Percentiles rank a stretch among this genome's conserved stretches.
These are phyloP conservation scores for Anguilla megastoma DNA, from an alignment of 2,797 vertebrate species.

Conservation along the genomic window DNA sequence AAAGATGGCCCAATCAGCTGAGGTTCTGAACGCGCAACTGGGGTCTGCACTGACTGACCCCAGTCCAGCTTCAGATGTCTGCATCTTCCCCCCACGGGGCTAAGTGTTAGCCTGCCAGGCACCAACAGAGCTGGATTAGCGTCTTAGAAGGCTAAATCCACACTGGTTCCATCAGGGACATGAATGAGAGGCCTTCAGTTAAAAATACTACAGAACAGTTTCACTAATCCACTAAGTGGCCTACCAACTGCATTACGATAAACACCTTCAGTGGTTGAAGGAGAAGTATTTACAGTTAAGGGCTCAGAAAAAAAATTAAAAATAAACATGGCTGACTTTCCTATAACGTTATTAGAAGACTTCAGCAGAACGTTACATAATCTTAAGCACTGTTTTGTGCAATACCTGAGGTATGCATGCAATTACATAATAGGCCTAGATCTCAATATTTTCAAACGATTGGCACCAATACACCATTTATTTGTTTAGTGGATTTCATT, in stretches of 20 bases:
- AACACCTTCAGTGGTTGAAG: slow-evolving; percentile 48
- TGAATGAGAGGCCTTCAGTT: slow-evolving; percentile 56
- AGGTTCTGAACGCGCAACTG: not conserved
- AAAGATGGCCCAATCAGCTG: not conserved
- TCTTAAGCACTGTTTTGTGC: not conserved
- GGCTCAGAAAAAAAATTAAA: not conserved
- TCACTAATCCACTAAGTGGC: slow-evolving; percentile 60
- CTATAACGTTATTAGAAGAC: not conserved
- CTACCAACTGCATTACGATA: slow-evolving; percentile 64
- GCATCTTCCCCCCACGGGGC: slow-evolving; percentile 61
- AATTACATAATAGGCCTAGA: not conserved
- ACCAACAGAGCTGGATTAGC: slow-evolving; percentile 45
- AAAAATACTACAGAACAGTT: slow-evolving; percentile 41
- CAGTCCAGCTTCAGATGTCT: not conserved
- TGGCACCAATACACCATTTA: not conserved
- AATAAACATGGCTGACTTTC: not conserved
- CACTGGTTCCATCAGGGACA: slow-evolving; percentile 45
- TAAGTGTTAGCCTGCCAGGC: slow-evolving; percentile 56
- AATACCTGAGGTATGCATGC: not conserved
- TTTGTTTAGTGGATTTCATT: not conserved
- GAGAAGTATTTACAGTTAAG: not conserved
- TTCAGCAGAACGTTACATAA: not conserved
- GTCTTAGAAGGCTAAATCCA: slow-evolving; percentile 50
- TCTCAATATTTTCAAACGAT: not conserved
- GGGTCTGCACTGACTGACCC: not conserved